Base-by-base conservation (phyloP, 2,888 invertebrate species). In the Microctonus aethiopoides region DNA sequence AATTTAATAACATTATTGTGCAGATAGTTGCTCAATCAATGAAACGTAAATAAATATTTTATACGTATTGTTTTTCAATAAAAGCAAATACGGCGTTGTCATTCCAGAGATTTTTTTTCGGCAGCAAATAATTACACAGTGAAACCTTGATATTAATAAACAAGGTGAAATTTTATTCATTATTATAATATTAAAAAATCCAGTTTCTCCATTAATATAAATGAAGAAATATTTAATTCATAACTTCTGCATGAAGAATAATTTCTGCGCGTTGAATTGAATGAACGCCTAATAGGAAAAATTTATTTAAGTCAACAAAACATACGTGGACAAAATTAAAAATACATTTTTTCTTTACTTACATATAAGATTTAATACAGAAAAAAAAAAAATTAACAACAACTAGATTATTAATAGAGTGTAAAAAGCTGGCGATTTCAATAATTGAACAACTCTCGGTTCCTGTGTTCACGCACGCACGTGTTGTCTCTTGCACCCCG, bases 401-500 rank as follows among this genome's bases (percentile, higher is more conserved):
- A 6, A n/a, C 66, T 59, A 59, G 59, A 57, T 10, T 11, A 22
- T 24, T 24, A 2, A 54, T 24, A 54, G 24, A 54, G 11, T 26
- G n/a, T n/a, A n/a, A n/a, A 24, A 57, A 66, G 71, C 66, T 75
- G 76, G 71, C 46, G 68, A 71, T 66, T 70, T 67, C 73, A 74
- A 72, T 73, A 72, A 71, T 75, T 54, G 78, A 9, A 46, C 80
- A 79, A 81, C 81, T 83, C 81, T 83, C 81, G 83, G 83, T 82
- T 86, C 86, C 89, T 89, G 89, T 89, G 89, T 90, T 89, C 89
- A 88, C 87, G 83, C 81, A 81, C 87, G 81, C 81, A 82, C 86
- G 87, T 80, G 63, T 66, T 66, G 46, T 41, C 59, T 77, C 81
- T 82, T 80, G 84, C 80, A 84, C 82, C 77, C 84, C 57, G 66